Base-by-base conservation (phyloP, 2,797 vertebrate genomes). In the Acanthis flammea region DNA sequence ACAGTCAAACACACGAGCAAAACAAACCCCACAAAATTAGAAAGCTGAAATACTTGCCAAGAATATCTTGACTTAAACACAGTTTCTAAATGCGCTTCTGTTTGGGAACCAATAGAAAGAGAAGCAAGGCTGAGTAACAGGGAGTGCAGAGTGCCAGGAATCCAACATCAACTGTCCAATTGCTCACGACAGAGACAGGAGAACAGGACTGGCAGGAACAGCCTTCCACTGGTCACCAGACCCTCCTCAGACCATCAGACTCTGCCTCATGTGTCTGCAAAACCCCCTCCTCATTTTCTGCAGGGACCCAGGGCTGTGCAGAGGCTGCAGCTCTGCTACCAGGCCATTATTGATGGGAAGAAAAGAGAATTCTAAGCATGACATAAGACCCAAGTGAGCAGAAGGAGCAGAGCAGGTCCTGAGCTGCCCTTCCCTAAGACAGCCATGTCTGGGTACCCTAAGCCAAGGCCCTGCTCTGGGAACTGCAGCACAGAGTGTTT, bases 21-120 rank as follows among this genome's bases (percentile, higher is more conserved):
- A 41, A 4, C 3, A 4, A 53, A 0, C 0, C 3, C 7, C 41
- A 14, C 14, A 65, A 67, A 54, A 27, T 33, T 24, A 42, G 5
- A 70, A 76, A 53, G 48, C 7, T 61, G 30, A 54, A 72, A 61
- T 27, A 65, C 42, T 54, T 74, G 31, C 27, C 53, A 67, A 17
- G 9, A 55, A 5, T 48, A 51, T 24, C 14, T 30, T 68, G 22
- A 57, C 14, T 68, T 37, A 31, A 58, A 37, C 44, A 31, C 5
- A 9, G 2, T 50, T 54, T 65, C 31, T 39, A 42, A 33, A 3
- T 12, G 24, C 10, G 44, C 25, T 48, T 41, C 2, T 27, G 3
- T 37, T 42, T 51, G 51, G 48, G 50, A 82, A n/a, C 9, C 45
- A 72, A 9, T 1, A 37, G 30, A 22, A 55, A 28, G 42, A 7